phyloP scores from a whole-genome alignment of 2,113 vertebrate species.

The Xiphias gladius region DNA sequence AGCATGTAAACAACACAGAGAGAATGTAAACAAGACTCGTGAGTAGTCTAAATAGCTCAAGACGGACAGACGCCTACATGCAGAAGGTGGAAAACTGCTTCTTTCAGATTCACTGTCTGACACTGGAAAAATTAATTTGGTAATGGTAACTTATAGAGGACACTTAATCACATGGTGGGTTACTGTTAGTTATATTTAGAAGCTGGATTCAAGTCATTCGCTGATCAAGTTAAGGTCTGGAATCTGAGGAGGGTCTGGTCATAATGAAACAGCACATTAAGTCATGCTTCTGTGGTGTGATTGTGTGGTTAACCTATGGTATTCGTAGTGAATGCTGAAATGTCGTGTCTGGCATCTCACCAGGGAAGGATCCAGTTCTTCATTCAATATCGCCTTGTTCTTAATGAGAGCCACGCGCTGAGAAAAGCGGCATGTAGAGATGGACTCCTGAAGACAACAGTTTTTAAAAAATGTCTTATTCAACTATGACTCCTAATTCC shows the following conservation, averaged over 20 bases:
- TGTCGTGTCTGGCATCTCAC: conserved; percentile 81
- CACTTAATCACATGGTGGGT: conserved; percentile 49
- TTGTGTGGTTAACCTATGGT: conserved; percentile 21
- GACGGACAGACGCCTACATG: conserved; percentile 29
- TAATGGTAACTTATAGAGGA: conserved; percentile 46
- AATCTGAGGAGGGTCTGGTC: conserved; percentile 54
- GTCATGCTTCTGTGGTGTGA: conserved; percentile 51
- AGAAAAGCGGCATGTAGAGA: conserved; percentile 97
- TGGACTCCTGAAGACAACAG: conserved; percentile 88
- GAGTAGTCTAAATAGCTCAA: conserved; percentile 56
- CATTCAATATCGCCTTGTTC: conserved; percentile 94
- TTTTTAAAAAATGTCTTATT: neutral
- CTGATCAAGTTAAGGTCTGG: conserved; percentile 62
- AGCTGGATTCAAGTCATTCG: conserved; percentile 21
- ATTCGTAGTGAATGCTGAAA: conserved; percentile 36
- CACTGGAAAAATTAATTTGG: conserved; percentile 52
- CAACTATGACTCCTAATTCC: neutral
- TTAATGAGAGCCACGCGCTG: conserved; percentile 95
- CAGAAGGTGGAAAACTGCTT: conserved; percentile 36
- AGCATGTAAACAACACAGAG: conserved; percentile 60
- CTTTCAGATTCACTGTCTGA: conserved; percentile 28
- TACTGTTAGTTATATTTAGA: conserved; percentile 48
- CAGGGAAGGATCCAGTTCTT: conserved; percentile 94
- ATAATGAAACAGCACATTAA: conserved; percentile 24
- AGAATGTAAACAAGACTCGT: conserved; percentile 61